Evolutionary conservation across 2,113 vertebrate species (phyloP).

Genomic region (Prietella phreatophila): DNA sequence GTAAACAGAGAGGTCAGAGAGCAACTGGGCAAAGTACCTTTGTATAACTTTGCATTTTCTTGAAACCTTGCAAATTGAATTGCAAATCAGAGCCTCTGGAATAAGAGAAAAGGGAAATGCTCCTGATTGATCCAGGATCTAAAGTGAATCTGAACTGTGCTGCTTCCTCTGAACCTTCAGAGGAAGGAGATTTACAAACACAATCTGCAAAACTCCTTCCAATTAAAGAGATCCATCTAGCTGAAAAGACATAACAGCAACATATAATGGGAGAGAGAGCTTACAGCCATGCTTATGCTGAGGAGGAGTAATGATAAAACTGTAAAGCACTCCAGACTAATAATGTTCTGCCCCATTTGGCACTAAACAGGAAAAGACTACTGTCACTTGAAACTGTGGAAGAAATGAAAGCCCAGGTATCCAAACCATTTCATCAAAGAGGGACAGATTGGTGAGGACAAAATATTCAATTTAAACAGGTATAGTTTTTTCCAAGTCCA

Average conservation of each 20-base stretch:
- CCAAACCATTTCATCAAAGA: neutral
- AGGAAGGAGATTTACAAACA: constrained; percentile 14
- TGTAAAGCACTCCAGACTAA: constrained; percentile 7
- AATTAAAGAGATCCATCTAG: constrained; percentile 20
- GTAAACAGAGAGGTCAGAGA: neutral
- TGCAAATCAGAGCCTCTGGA: constrained; percentile 3
- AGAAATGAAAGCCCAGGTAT: neutral
- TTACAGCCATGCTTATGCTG: neutral
- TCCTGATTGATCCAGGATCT: constrained; percentile 2
- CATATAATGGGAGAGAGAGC: neutral
- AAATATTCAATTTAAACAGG: neutral
- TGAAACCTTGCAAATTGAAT: constrained; percentile 1
- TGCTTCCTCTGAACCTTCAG: neutral
- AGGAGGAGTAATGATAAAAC: constrained; percentile 8
- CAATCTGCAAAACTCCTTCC: neutral
- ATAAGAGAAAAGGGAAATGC: neutral
- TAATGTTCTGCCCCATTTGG: constrained; percentile 11
- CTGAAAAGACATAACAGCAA: neutral
- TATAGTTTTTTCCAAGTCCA: neutral
- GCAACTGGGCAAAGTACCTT: neutral
- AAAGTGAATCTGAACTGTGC: neutral
- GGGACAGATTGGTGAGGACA: neutral
- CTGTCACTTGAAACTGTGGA: neutral
- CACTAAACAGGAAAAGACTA: neutral
- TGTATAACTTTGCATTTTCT: neutral